phyloP scores from a whole-genome alignment of 2,797 vertebrate species.

The Syngnathus rostellatus region DNA sequence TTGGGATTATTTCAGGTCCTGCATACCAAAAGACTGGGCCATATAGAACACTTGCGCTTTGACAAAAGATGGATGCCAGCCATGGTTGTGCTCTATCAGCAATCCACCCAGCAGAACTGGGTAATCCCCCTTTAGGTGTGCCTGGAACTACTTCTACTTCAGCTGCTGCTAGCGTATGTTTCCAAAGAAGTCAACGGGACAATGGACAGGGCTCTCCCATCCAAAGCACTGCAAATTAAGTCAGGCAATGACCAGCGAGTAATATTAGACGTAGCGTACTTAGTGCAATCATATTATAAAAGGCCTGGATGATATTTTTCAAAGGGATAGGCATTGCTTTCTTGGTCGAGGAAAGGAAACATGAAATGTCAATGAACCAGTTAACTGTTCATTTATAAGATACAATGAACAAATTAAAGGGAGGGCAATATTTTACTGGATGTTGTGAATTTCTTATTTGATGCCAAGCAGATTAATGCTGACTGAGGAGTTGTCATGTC shows the following conservation, averaged over 20 bases:
- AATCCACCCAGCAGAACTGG: slow-evolving; percentile 26
- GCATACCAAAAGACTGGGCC: slow-evolving; percentile 36
- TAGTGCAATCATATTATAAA: slow-evolving; percentile 8
- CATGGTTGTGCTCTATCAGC: slow-evolving; percentile 34
- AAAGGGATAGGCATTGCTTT: background rate
- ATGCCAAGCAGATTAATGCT: background rate
- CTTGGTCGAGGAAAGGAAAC: background rate
- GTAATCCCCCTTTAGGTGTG: slow-evolving; percentile 38
- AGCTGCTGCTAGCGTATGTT: slow-evolving; percentile 63
- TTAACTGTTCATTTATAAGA: background rate
- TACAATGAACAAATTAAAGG: background rate
- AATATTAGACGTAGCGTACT: slow-evolving; percentile 24
- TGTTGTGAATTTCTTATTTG: background rate
- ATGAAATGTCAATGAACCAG: background rate
- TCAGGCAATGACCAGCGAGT: slow-evolving; percentile 23
- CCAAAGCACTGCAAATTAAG: slow-evolving; percentile 26
- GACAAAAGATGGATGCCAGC: slow-evolving; percentile 41
- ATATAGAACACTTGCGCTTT: slow-evolving; percentile 28
- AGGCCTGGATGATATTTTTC: background rate
- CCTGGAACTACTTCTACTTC: slow-evolving; percentile 43
- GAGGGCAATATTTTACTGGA: background rate
- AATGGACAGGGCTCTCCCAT: slow-evolving; percentile 32
- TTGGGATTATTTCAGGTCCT: slow-evolving; percentile 58
- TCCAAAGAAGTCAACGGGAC: slow-evolving; percentile 46
- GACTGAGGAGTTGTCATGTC: background rate